These are phyloP conservation scores for Ciconia boyciana DNA, from an alignment of 2,113 vertebrate species.

Conservation along the genomic window DNA sequence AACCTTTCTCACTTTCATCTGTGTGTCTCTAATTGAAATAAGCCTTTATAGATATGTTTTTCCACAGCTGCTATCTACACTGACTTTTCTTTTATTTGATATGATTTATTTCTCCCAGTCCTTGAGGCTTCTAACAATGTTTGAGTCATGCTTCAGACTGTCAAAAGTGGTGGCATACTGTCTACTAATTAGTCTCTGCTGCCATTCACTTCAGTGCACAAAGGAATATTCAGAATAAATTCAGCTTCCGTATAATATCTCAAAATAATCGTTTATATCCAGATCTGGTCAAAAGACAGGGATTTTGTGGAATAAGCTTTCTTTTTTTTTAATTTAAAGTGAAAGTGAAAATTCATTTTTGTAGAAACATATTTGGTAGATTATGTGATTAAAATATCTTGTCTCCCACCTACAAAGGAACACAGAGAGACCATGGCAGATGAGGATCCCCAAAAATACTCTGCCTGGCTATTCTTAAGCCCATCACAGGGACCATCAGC, in stretches of 20 bases:
- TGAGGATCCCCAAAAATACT: fast-evolving
- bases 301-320: not conserved
- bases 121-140: not conserved
- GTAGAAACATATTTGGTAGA: not conserved
- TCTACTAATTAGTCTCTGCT: not conserved
- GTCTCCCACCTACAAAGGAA: not conserved
- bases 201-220: not conserved
- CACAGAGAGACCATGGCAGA: not conserved
- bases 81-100: not conserved
- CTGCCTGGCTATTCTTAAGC: not conserved
- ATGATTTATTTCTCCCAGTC: not conserved
- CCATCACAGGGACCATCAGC: not conserved
- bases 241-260: not conserved
- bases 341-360: not conserved
- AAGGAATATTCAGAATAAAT: not conserved
- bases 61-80: not conserved
- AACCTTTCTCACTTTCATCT: not conserved
- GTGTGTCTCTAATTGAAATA: not conserved
- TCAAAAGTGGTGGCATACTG: not conserved
- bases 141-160: not conserved
- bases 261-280: not conserved
- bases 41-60: not conserved
- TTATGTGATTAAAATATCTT: not conserved
- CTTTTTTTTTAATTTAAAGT: not conserved
- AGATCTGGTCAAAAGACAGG: not conserved